Evolutionary conservation across 2,888 invertebrate genomes (phyloP), one percentile per base, ranked within the genome.

Genomic region (Lomographa bimaculata): DNA sequence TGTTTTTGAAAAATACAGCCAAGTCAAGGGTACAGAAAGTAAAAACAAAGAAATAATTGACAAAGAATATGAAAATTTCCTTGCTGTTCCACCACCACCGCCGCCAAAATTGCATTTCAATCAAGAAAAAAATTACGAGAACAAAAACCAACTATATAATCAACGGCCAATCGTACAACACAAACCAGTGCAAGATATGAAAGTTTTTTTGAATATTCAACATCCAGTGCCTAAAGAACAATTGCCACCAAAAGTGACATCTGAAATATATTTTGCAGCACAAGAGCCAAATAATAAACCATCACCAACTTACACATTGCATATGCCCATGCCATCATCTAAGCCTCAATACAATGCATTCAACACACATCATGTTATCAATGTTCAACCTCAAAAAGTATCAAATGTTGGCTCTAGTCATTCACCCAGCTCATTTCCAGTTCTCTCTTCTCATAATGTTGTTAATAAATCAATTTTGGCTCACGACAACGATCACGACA

Each of bases 11-110:
- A 79, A 79, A 46, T 72, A 71, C 17, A 73, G 66, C 16, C 65
- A 71, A 43, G 46, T 65, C 0, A 70, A 66, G 54, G 59, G 57
- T 1, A 66, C 60, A 42, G 64, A 67, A 12, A 79, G 79, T 32
- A 72, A 73, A 32, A 70, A 57, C 6, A 86, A 81, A 45, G 76
- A 82, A 20, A 56, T 76, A 1, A 87, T 89, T 28, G 89, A 89
- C 39, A 86, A 79, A 36, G 90, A 89, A 46, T 90, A 89, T 48
- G 90, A 89, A 62, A 83, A 86, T 47, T 89, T 79, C 48, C 65
- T 90, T 12, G 80, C 89, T 9, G 90, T 90, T 14, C 90, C 89
- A n/a, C 90, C 89, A n/a, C 85, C 84, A 20, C 87, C 85, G 14
- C 87, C 87, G 5, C 79, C 78, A n/a, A 81, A 82, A 60, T 66